Conservation (phyloP, 2,888 invertebrate genomes). For the Petrolisthes cinctipes region DNA sequence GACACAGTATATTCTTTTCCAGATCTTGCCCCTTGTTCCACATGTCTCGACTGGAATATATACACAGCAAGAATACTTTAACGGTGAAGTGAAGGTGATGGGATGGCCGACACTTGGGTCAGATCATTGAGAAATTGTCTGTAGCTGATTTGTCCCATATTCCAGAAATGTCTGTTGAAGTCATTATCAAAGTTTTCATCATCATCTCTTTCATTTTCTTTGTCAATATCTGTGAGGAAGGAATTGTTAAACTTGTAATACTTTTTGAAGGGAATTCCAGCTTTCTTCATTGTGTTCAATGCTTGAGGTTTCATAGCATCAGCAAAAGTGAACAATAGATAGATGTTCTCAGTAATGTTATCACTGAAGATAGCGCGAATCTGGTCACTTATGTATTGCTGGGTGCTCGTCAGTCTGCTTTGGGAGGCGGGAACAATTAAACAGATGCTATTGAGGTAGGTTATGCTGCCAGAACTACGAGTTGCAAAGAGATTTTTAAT, state of each 20-base stretch:
- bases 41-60: too few relatives aligned
- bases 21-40: too few relatives aligned
- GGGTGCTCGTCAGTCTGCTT: conserved; percentile 25
- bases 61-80: too few relatives aligned
- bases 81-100: too few relatives aligned
- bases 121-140: background rate
- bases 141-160: conserved; percentile 27
- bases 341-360: conserved; percentile 34
- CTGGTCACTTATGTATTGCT: conserved; percentile 30
- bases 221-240: background rate
- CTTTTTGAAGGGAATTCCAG: conserved; percentile 17
- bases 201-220: background rate
- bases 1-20: too few relatives aligned
- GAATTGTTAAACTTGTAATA: conserved; percentile 34
- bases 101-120: too few relatives aligned
- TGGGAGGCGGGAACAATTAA: conserved; percentile 16
- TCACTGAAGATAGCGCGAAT: conserved; percentile 18
- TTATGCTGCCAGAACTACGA: background rate
- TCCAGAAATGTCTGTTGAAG: conserved; percentile 17
- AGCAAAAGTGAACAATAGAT: conserved; percentile 35
- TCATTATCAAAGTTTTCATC: conserved; percentile 35
- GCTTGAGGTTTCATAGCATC: conserved; percentile 24
- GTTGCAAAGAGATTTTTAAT: background rate
- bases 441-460: background rate
- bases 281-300: conserved; percentile 19